Evolutionary conservation across 2,113 vertebrate species (phyloP).

Genomic region (Bolborhynchus lineola): DNA sequence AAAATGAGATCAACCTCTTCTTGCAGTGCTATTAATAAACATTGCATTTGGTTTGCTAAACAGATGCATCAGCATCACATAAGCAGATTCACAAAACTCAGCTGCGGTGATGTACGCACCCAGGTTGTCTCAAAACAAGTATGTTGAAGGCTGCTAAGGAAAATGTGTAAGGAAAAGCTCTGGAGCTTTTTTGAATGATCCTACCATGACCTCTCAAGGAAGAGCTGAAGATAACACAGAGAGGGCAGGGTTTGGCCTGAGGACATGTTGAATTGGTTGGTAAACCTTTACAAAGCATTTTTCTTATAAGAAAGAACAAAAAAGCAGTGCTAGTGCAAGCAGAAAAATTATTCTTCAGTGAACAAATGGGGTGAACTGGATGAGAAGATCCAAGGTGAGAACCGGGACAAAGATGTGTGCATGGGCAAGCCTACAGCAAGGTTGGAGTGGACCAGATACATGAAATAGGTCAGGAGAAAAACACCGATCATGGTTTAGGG

Average conservation of each 20-base stretch:
- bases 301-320: not conserved
- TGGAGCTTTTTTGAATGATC: not conserved
- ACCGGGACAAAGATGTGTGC: not conserved
- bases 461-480: not conserved
- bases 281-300: not conserved
- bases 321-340: not conserved
- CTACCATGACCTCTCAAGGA: not conserved
- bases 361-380: not conserved
- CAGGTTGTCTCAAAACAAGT: not conserved
- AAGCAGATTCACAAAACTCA: not conserved
- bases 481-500: not conserved
- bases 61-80: not conserved
- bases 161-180: not conserved
- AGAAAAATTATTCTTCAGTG: not conserved
- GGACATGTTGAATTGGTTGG: not conserved
- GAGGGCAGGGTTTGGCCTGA: not conserved
- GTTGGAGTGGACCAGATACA: not conserved
- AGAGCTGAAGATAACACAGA: not conserved
- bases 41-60: not conserved
- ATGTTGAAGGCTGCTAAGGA: not conserved
- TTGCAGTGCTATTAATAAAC: not conserved
- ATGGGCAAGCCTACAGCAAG: not conserved
- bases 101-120: not conserved
- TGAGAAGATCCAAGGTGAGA: not conserved
- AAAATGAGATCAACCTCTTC: not conserved